Percentiles rank a stretch among this genome's conserved stretches.
Evolutionary conservation across 2,888 invertebrate genomes (phyloP).

Genomic region (Myopa testacea): DNA sequence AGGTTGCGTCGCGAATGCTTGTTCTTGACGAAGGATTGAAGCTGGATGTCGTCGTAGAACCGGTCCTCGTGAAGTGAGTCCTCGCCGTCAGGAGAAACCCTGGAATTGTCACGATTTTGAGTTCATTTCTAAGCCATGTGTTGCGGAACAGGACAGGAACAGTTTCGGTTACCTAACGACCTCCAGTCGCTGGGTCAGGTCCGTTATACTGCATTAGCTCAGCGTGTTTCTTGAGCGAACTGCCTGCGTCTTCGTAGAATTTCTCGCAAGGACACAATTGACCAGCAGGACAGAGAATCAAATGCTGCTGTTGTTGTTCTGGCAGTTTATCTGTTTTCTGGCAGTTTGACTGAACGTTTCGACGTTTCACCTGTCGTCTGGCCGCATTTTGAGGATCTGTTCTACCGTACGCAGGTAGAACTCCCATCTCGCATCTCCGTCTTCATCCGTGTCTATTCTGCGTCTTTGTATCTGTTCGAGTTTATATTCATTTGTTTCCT

Average conservation of each 20-base stretch:
- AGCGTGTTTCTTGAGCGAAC: background rate
- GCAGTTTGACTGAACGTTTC: background rate
- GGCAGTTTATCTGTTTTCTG: background rate
- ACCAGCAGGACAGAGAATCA: background rate
- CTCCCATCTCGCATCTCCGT: background rate
- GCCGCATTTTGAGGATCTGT: background rate
- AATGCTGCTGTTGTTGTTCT: background rate
- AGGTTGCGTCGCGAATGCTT: background rate
- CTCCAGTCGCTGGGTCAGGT: background rate
- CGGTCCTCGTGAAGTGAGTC: background rate
- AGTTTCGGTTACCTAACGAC: background rate
- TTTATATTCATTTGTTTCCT: background rate
- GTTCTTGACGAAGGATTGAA: background rate
- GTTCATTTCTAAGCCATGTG: background rate
- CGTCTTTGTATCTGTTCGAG: background rate
- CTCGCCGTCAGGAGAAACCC: background rate
- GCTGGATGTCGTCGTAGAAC: background rate
- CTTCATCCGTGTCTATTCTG: background rate
- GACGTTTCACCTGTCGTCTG: constrained; percentile 17
- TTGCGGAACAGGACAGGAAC: background rate
- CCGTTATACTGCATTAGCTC: background rate
- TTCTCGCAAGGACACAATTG: background rate
- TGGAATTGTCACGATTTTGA: background rate
- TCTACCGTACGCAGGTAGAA: background rate
- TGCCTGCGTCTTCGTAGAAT: background rate